Evolutionary conservation across 1,140 invertebrate species (phyloP).

Genomic region (Drosophila carrolli): DNA sequence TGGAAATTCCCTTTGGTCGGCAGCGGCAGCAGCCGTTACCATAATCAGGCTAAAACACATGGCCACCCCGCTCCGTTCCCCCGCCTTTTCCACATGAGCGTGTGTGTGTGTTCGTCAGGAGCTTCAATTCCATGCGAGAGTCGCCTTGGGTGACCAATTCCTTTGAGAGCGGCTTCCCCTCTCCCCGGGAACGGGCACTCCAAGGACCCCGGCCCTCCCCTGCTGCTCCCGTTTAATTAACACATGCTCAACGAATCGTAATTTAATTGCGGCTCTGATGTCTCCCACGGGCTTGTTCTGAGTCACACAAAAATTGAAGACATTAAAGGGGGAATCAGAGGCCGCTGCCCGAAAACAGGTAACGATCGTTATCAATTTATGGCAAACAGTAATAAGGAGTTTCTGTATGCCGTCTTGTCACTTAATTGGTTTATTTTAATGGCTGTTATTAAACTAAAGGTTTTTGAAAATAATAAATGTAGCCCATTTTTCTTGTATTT

Average conservation of each 20-base stretch:
- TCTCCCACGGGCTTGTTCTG: constrained; percentile 31
- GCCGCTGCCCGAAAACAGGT: not conserved
- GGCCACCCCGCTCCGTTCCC: constrained; percentile 23
- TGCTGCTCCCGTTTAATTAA: constrained; percentile 78
- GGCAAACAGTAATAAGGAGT: no score
- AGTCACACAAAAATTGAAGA: constrained; percentile 39
- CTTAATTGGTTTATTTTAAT: no score
- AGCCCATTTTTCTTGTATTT: no score
- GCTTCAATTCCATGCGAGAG: constrained; percentile 40
- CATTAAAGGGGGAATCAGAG: constrained; percentile 4
- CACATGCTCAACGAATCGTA: constrained; percentile 84
- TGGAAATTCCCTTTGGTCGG: constrained; percentile 76
- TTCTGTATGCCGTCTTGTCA: not conserved
- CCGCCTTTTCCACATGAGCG: not conserved
- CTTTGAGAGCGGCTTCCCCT: constrained; percentile 42
- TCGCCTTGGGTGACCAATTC: constrained; percentile 57
- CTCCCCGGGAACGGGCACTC: constrained; percentile 32
- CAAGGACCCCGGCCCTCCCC: constrained; percentile 49
- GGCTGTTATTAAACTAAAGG: no score
- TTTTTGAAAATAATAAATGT: no score
- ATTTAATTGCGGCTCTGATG: constrained; percentile 80
- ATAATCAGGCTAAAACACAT: constrained; percentile 82
- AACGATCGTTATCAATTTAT: constrained; percentile 1
- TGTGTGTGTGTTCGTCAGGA: constrained; percentile 29
- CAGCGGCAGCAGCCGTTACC: constrained; percentile 28